phyloP scores from a whole-genome alignment of 2,797 vertebrate species.

The Protonibea diacanthus region DNA sequence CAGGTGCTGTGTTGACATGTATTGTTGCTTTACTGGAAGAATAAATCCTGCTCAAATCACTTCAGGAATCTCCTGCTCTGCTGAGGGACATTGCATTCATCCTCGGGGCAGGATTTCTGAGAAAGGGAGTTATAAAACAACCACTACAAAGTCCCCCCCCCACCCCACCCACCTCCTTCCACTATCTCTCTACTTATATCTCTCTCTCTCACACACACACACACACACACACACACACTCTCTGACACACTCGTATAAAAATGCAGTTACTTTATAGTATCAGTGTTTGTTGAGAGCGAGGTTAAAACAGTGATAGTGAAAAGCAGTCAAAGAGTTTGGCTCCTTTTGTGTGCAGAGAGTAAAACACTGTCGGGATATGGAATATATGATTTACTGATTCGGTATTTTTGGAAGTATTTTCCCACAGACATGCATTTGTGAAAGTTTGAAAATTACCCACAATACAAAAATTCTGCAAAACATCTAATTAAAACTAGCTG shows the following conservation, averaged over 20 bases:
- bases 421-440: conserved; percentile 23
- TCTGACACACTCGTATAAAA: conserved; percentile 9
- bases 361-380: neutral
- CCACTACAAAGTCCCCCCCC: conserved; percentile 55
- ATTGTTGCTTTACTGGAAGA: conserved; percentile 59
- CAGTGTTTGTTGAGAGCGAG: neutral
- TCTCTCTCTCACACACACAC: neutral
- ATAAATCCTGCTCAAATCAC: conserved; percentile 50
- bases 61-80: conserved; percentile 55
- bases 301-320: conserved; percentile 9
- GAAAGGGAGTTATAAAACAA: conserved; percentile 67
- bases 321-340: conserved; percentile 1
- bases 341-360: neutral
- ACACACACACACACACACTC: neutral
- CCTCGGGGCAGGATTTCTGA: conserved; percentile 73
- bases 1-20: conserved; percentile 35
- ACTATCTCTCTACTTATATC: conserved; percentile 28
- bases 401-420: conserved; percentile 12
- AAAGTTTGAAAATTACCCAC: conserved; percentile 6
- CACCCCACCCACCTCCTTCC: neutral
- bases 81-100: conserved; percentile 44
- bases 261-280: too few relatives aligned
- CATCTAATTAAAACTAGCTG: conserved; percentile 16
- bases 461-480: conserved; percentile 19
- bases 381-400: conserved; percentile 24